Evolutionary conservation across 2,113 vertebrate genomes (phyloP).

Genomic region (Recurvirostra avosetta): DNA sequence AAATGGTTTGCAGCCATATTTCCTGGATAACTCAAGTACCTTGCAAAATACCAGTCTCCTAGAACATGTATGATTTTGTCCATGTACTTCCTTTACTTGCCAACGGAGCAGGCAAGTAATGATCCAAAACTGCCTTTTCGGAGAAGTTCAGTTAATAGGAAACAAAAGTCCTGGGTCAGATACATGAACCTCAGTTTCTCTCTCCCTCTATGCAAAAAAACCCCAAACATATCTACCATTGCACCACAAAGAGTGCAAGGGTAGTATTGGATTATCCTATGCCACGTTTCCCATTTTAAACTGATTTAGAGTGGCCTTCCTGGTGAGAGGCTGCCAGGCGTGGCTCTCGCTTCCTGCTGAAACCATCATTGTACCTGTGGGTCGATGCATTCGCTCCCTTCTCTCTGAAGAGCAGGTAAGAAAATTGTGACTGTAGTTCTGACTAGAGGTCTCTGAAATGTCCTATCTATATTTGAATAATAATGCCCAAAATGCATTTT

Average conservation of each 20-base stretch:
- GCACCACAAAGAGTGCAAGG: background rate
- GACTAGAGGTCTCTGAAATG: background rate
- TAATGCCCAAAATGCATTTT: background rate
- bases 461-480: background rate
- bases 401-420: background rate
- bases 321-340: background rate
- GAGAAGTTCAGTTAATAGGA: background rate
- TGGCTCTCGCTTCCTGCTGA: background rate
- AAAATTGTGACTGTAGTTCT: background rate
- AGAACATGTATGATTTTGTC: background rate
- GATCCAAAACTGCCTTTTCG: background rate
- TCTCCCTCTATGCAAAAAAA: background rate
- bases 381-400: background rate
- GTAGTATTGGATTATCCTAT: background rate
- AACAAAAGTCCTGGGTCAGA: background rate
- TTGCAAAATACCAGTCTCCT: background rate
- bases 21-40: background rate
- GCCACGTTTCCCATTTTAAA: background rate
- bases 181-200: background rate
- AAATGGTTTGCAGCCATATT: background rate
- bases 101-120: background rate
- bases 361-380: background rate
- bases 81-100: background rate
- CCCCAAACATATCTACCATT: fast-evolving
- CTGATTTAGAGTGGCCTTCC: background rate